A percentile compares a stretch with the other conserved stretches of the same genome.
These are phyloP conservation scores for Bovichtus variegatus DNA, from an alignment of 2,797 vertebrate species.

Conservation along the genomic window DNA sequence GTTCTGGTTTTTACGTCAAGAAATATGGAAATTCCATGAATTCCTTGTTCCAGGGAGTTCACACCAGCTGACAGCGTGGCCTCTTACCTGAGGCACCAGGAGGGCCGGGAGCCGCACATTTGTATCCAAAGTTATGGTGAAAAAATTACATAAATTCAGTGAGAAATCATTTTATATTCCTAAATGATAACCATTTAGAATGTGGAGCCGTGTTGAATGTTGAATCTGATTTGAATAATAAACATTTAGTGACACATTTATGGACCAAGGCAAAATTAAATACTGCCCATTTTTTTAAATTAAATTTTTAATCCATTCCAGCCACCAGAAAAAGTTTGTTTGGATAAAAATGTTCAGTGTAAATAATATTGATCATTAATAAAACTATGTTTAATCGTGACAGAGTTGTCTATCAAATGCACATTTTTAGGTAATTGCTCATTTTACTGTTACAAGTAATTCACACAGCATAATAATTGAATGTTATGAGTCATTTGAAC, in stretches of 20 bases:
- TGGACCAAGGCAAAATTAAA: not conserved
- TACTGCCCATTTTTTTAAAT: not conserved
- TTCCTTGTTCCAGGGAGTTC: not conserved
- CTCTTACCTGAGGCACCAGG: constrained; percentile 13
- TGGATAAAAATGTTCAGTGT: not conserved
- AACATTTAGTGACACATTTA: not conserved
- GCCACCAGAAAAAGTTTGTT: not conserved
- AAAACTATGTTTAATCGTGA: not conserved
- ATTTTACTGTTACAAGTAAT: not conserved
- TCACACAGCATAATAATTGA: too few relatives aligned
- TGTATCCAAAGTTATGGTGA: not conserved
- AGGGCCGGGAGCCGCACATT: not conserved
- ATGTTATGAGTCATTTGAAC: too few relatives aligned
- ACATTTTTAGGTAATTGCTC: not conserved
- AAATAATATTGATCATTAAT: not conserved
- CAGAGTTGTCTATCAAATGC: not conserved
- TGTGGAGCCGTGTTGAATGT: too few relatives aligned
- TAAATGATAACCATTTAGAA: not conserved
- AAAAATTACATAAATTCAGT: not conserved
- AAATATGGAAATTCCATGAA: not conserved
- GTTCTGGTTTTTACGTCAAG: too few relatives aligned
- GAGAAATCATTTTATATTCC: not conserved
- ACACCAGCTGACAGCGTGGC: constrained; percentile 5
- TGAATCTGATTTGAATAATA: not conserved
- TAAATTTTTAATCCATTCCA: not conserved